These are phyloP conservation scores for Sebastes kiyomatsui DNA, from an alignment of 2,797 vertebrate species.

Conservation along the genomic window DNA sequence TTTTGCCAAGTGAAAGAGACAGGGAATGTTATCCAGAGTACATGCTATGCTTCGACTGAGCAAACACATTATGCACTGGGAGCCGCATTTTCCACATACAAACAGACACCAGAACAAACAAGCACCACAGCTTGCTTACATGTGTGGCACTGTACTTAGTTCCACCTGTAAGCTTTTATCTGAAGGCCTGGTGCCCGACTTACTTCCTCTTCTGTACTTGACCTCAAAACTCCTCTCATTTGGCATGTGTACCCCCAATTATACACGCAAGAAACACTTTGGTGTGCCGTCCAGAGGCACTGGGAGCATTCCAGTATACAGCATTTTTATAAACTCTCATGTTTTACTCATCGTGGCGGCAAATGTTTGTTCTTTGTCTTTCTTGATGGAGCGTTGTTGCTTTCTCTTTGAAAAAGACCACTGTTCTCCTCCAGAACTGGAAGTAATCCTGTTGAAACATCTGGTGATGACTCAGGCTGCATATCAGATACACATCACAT, in stretches of 20 bases:
- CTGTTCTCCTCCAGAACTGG: constrained; percentile 66
- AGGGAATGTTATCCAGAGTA: constrained; percentile 63
- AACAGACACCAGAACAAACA: constrained; percentile 80
- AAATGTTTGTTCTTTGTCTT: constrained; percentile 68
- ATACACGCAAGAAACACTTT: constrained; percentile 67
- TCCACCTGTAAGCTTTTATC: constrained; percentile 84
- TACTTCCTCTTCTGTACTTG: constrained; percentile 80
- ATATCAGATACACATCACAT: constrained; percentile 83
- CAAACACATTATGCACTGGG: constrained; percentile 74
- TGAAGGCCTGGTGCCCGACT: constrained; percentile 61
- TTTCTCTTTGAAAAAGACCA: constrained; percentile 63
- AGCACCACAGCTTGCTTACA: constrained; percentile 75
- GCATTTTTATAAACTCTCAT: constrained; percentile 41
- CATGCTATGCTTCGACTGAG: constrained; percentile 65
- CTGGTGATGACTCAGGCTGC: constrained; percentile 82
- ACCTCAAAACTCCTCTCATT: constrained; percentile 81
- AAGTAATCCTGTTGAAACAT: constrained; percentile 79
- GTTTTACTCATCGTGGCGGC: constrained; percentile 43
- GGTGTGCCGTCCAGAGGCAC: constrained; percentile 56
- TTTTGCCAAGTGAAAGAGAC: constrained; percentile 60
- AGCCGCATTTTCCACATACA: constrained; percentile 74
- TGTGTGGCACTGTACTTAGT: constrained; percentile 61
- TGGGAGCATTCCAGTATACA: constrained; percentile 23
- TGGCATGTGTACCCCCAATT: constrained; percentile 74
- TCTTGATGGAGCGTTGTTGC: constrained; percentile 39